Evolutionary conservation across 2,888 invertebrate genomes (phyloP).

Genomic region (Mantis religiosa): DNA sequence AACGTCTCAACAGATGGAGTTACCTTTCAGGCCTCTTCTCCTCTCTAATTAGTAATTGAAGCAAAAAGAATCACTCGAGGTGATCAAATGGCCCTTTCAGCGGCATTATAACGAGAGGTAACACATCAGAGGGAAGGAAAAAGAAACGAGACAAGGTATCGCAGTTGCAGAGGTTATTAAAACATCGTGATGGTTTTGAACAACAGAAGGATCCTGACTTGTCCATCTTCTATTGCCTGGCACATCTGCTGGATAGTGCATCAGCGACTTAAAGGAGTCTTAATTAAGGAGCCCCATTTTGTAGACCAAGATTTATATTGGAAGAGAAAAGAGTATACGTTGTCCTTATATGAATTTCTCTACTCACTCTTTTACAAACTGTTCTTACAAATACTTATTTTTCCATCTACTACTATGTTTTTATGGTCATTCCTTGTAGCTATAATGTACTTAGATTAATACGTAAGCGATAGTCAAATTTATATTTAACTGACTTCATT

Average conservation of each 20-base stretch:
- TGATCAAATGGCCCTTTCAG: not conserved
- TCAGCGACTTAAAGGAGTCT: not conserved
- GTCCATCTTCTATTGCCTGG: not conserved
- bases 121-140: not conserved
- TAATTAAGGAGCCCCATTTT: not conserved
- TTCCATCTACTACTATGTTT: no score
- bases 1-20: not conserved
- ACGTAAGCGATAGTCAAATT: no score
- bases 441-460: no score
- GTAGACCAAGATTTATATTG: no score
- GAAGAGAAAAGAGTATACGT: no score
- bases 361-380: no score
- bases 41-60: conserved; percentile 5
- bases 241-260: not conserved
- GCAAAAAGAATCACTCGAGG: conserved; percentile 7
- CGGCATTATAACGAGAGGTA: not conserved
- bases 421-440: no score
- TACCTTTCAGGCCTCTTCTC: not conserved
- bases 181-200: not conserved
- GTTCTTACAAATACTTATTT: no score
- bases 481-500: no score
- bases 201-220: not conserved
- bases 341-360: no score
- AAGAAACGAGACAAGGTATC: not conserved
- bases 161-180: conserved; percentile 2